Base-by-base conservation (phyloP, 2,888 invertebrate species). In the Callosobruchus maculatus region DNA sequence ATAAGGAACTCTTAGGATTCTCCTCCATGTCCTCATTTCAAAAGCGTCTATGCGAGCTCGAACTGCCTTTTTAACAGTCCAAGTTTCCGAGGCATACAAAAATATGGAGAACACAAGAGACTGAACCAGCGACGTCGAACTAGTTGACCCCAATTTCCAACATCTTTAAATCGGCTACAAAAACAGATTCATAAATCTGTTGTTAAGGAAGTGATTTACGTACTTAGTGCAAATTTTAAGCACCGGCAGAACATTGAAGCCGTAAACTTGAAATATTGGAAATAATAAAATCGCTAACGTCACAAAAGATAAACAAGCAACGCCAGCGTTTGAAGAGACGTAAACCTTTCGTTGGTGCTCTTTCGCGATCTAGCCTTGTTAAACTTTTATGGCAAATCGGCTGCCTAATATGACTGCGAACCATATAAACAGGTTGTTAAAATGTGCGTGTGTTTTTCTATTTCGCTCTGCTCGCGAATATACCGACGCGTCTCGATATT, bases 351-450 rank as follows among this genome's bases (percentile, higher is more conserved):
- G 49, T 49, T 13, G 49, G 9, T 49, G 49, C 7, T 49, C 49
- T 49, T 49, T 49, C 7, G 49, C 49, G 49, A 49, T 49, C 49
- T 72, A 76, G 73, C 78, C 78, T 78, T 78, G 75, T 70, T 70
- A 73, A 72, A 73, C 77, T 69, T 78, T 77, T 78, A 78, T 73
- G 77, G 77, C 68, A 71, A 76, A 75, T 76, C 75, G 67, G 73
- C 73, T 73, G 74, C 72, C 77, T 74, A 74, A 77, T 74, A 69
- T 73, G 76, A 75, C 73, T 75, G 68, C 74, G 71, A 72, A 72
- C 77, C 78, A 74, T 78, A 78, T 78, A 77, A 75, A 77, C 69
- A 73, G 71, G 67, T 69, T 69, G 70, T 72, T 71, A 76, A 72
- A 74, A 70, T 72, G 74, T 74, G 75, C 72, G 31, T 66, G 69